Conservation (phyloP, 1,140 invertebrate species). For the Zaprionus gabonicus region DNA sequence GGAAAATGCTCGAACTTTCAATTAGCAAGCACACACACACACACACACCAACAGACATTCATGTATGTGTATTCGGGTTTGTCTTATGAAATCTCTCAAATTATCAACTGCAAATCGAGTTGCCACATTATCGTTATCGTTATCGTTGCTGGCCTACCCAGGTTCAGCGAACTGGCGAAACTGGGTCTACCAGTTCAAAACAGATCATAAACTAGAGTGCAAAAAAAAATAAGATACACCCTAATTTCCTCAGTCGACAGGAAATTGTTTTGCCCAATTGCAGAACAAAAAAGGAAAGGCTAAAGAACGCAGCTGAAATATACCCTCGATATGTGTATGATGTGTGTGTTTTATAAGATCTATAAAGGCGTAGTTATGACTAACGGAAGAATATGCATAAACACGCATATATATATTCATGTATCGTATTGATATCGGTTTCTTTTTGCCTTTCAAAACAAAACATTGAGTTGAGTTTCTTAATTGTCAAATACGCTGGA, state of each 20-base stretch:
- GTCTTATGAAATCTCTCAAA: background rate
- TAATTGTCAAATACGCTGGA: background rate
- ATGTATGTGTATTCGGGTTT: conserved; percentile 2
- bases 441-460: no score
- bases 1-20: conserved; percentile 24
- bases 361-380: no score
- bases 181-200: background rate
- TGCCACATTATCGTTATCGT: conserved; percentile 20
- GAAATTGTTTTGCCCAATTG: conserved; percentile 8
- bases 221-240: background rate
- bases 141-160: conserved; percentile 18
- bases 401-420: no score
- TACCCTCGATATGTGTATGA: background rate
- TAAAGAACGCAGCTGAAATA: background rate
- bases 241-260: conserved; percentile 1
- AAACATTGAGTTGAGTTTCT: no score
- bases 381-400: no score
- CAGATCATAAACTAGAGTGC: background rate
- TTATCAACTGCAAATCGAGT: conserved; percentile 26
- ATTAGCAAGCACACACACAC: conserved; percentile 6
- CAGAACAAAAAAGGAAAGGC: background rate
- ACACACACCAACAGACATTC: background rate
- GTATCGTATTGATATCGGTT: no score
- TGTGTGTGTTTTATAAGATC: background rate
- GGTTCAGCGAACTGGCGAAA: conserved; percentile 39